Percentiles rank a stretch among this genome's conserved stretches.
Conservation (phyloP, 2,888 invertebrate genomes). For the Ectropis crepuscularia region DNA sequence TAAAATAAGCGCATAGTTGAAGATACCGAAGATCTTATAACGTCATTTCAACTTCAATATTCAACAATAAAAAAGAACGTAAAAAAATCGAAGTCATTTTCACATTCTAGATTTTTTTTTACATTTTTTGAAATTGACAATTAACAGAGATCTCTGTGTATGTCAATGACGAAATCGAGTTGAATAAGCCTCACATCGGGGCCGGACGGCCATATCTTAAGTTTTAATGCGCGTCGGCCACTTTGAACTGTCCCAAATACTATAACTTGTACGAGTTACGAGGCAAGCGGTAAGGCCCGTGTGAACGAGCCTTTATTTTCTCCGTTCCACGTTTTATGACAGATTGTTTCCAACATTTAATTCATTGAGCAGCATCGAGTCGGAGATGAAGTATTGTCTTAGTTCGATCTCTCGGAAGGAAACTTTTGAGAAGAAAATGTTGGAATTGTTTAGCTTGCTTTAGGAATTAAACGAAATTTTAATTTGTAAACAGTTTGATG, state of each 20-base stretch:
- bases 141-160: constrained; percentile 28
- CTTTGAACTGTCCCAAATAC: constrained; percentile 81
- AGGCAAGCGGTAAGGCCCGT: constrained; percentile 62
- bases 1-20: no score
- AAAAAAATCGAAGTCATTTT: constrained; percentile 9
- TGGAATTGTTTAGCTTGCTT: constrained; percentile 8
- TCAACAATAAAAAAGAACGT: constrained; percentile 1
- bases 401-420: constrained; percentile 18
- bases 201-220: constrained; percentile 76
- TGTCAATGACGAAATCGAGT: constrained; percentile 56
- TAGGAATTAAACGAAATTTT: background rate
- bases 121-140: constrained; percentile 31
- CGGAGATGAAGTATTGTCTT: constrained; percentile 23
- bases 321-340: constrained; percentile 61
- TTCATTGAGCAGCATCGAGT: constrained; percentile 44
- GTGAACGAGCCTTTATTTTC: constrained; percentile 63
- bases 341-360: constrained; percentile 58
- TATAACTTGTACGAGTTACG: constrained; percentile 80
- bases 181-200: constrained; percentile 71
- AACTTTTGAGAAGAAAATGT: background rate
- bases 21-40: no score
- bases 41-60: background rate
- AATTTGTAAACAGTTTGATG: background rate
- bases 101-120: constrained; percentile 21
- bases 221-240: constrained; percentile 76